Percentiles rank a stretch among this genome's conserved stretches.
These are phyloP conservation scores for Daboia siamensis DNA, from an alignment of 2,113 vertebrate species.

Conservation along the genomic window DNA sequence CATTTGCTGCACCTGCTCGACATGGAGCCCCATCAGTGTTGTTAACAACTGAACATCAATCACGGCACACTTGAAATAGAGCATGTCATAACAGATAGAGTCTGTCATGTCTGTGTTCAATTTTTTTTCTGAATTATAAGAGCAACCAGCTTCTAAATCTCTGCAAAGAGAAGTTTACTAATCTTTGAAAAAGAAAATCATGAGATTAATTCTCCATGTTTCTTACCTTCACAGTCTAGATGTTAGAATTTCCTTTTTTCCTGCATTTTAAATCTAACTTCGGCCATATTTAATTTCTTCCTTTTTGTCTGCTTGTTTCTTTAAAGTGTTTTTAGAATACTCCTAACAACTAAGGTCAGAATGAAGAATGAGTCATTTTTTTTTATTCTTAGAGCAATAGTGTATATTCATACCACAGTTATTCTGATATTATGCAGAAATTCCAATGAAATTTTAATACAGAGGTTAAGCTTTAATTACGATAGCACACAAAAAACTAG, in stretches of 20 bases:
- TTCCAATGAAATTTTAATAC: not conserved
- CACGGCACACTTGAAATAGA: conserved; percentile 1
- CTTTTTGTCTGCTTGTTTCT: not conserved
- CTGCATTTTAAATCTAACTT: conserved; percentile 1
- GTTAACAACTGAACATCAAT: conserved; percentile 19
- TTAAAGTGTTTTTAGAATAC: not conserved
- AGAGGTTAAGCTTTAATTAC: not conserved
- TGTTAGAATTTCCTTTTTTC: not conserved
- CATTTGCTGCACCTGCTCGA: conserved; percentile 6
- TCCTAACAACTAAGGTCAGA: not conserved
- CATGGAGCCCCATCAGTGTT: not conserved
- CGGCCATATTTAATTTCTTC: conserved; percentile 26
- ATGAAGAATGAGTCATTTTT: not conserved
- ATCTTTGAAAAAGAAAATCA: conserved; percentile 23
- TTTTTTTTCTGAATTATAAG: conserved; percentile 44
- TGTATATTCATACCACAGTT: not conserved
- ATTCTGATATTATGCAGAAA: not conserved
- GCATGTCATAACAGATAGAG: not conserved
- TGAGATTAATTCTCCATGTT: not conserved
- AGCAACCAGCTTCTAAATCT: conserved; percentile 12
- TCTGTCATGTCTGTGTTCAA: conserved; percentile 30
- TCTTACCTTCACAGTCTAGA: conserved; percentile 18
- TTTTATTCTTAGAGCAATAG: not conserved
- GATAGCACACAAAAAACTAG: not conserved
- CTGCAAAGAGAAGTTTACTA: conserved; percentile 15